Evolutionary conservation across 2,113 vertebrate species (phyloP), one percentile per base, ranked within the genome.

Genomic region (Ceyx cyanopectus): DNA sequence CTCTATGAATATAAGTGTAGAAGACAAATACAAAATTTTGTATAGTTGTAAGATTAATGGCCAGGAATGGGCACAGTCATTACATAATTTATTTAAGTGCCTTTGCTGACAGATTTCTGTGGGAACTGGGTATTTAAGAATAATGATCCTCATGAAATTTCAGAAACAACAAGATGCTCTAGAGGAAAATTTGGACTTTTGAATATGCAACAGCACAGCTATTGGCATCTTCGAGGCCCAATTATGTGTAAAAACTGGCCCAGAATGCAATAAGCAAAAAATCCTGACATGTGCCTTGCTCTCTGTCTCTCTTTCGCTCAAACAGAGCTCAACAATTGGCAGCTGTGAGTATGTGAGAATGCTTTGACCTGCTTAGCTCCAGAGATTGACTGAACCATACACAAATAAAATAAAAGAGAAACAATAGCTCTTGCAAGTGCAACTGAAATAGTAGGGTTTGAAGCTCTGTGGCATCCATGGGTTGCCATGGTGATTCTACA

Each of bases 401-500:
- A 57, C 10, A 73, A 68, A 60, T 48, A 20, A 82, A 95, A 62
- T 22, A 81, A 78, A 87, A 65, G 30, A 86, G 48, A 77, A 86
- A 34, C 27, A 77, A 66, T 14, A 66, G 70, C 10, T 82, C n/a
- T 43, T 73, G 41, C 5, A 6, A 79, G 5, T 10, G 27, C 54
- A 58, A 54, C 63, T 40, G 68, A 41, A 80, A 4, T 37, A 9
- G 1, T 15, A n/a, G 32, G 14, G 43, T 43, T 89, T 69, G 75
- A 30, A 66, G 50, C 58, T 82, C 62, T 29, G 41, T 76, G 67
- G 67, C 58, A 90, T 67, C 70, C 34, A 7, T 12, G 14, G 21
- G 91, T 94, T 96, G 54, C 87, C 86, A 91, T 57, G 89, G 94
- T 40, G 70, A 95, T 91, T 61, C 18, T 51, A 56, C 9, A 3